phyloP scores from a whole-genome alignment of 2,113 vertebrate species.

The Stigmatopora nigra region DNA sequence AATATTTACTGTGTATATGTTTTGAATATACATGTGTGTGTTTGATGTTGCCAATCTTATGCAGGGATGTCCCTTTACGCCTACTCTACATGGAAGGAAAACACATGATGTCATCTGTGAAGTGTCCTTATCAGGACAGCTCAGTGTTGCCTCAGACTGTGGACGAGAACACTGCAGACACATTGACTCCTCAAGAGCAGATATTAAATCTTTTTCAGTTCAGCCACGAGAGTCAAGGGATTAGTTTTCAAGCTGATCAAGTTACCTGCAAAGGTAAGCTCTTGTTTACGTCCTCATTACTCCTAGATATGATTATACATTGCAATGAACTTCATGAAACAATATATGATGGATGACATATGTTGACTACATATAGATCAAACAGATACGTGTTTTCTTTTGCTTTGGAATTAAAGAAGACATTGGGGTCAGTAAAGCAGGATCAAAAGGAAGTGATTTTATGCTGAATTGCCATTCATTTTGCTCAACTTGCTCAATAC shows the following conservation, averaged over 20 bases:
- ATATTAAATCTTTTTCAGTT: background rate
- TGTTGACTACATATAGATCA: background rate
- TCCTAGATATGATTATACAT: background rate
- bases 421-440: background rate
- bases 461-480: conserved; percentile 7
- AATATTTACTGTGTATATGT: background rate
- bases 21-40: background rate
- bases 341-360: background rate
- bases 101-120: conserved; percentile 46
- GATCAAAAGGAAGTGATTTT: background rate
- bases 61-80: conserved; percentile 20
- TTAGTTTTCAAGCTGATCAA: conserved; percentile 6
- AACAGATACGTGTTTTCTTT: background rate
- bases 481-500: conserved; percentile 34
- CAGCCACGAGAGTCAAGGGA: conserved; percentile 7
- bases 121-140: conserved; percentile 23
- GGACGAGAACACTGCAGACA: conserved; percentile 14
- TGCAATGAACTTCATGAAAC: background rate
- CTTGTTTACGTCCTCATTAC: background rate
- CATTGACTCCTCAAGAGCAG: background rate
- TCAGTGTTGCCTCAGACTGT: conserved; percentile 36
- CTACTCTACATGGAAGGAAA: conserved; percentile 8
- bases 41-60: background rate
- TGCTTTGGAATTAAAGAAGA: background rate
- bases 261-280: conserved; percentile 4